phyloP scores from a whole-genome alignment of 2,113 vertebrate species.

The Apaloderma vittatum region DNA sequence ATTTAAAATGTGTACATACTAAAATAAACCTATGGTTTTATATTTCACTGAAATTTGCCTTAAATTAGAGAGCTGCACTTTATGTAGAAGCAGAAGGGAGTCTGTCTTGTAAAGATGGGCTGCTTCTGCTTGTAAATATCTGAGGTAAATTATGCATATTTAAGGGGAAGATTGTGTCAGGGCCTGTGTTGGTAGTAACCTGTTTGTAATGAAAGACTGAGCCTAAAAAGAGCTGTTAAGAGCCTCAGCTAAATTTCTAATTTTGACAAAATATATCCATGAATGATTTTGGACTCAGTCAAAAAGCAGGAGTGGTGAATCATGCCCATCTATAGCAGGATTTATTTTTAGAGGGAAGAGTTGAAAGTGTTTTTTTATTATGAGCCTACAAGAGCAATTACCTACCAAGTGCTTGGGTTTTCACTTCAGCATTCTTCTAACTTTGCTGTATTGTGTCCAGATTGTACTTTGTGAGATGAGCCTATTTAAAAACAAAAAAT shows the following conservation, averaged over 20 bases:
- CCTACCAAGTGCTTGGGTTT: conserved; percentile 17
- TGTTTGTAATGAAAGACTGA: not conserved
- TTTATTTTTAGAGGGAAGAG: not conserved
- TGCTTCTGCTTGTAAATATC: conserved; percentile 81
- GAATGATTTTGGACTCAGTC: not conserved
- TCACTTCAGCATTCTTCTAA: conserved; percentile 33
- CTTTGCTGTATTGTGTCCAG: conserved; percentile 30
- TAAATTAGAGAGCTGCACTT: conserved; percentile 87
- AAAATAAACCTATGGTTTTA: conserved; percentile 79
- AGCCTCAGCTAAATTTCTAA: not conserved
- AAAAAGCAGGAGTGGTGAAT: not conserved
- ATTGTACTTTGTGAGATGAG: conserved; percentile 12
- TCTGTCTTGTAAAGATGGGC: conserved; percentile 73
- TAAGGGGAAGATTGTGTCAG: conserved; percentile 46
- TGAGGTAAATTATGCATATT: conserved; percentile 74
- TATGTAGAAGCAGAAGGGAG: conserved; percentile 78
- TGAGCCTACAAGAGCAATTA: conserved; percentile 36
- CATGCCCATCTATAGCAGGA: not conserved
- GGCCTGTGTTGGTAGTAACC: conserved; percentile 9
- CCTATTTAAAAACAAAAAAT: not conserved
- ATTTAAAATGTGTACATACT: conserved; percentile 77
- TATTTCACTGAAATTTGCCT: conserved; percentile 86
- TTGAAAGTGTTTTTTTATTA: conserved; percentile 30
- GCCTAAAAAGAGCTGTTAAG: not conserved
- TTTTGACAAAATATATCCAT: not conserved